Percentiles rank a stretch among this genome's conserved stretches.
These are phyloP conservation scores for Rhinolophus ferrumequinum DNA, from an alignment of 2,113 vertebrate species.

Conservation along the genomic window DNA sequence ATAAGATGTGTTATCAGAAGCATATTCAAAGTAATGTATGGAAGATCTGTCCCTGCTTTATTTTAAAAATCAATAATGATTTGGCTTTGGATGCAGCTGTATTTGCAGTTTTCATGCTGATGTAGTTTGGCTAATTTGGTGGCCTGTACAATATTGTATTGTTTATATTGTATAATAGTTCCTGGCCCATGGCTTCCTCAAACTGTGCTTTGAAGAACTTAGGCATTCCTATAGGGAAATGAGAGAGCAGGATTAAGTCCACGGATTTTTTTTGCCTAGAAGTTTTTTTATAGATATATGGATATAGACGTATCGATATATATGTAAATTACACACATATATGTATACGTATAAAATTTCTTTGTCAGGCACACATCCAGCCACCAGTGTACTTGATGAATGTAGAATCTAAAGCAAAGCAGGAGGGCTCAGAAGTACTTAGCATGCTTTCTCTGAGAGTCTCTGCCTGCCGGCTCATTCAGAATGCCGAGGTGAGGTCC, in stretches of 20 bases:
- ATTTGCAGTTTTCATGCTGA: background rate
- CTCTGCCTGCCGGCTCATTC: background rate
- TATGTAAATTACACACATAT: background rate
- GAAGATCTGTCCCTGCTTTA: background rate
- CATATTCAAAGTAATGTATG: background rate
- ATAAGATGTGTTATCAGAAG: background rate
- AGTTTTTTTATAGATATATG: background rate
- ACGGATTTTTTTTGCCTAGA: background rate
- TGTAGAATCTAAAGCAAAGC: background rate
- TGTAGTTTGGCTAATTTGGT: slow-evolving; percentile 5
- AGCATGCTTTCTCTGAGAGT: no score
- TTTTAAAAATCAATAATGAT: background rate
- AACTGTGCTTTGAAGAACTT: slow-evolving; percentile 56
- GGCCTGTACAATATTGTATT: background rate
- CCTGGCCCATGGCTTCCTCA: slow-evolving; percentile 44
- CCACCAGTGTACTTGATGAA: background rate
- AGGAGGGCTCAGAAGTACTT: no score
- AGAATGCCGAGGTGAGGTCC: background rate
- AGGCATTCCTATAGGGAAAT: slow-evolving; percentile 31
- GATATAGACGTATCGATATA: no score
- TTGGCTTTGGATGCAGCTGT: background rate
- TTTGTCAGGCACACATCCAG: background rate
- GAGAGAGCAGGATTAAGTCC: background rate
- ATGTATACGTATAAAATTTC: background rate
- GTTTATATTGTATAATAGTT: background rate